Percentiles rank a stretch among this genome's conserved stretches.
Conservation (phyloP, 1,140 invertebrate species). For the Philotrypesis tridentata region DNA sequence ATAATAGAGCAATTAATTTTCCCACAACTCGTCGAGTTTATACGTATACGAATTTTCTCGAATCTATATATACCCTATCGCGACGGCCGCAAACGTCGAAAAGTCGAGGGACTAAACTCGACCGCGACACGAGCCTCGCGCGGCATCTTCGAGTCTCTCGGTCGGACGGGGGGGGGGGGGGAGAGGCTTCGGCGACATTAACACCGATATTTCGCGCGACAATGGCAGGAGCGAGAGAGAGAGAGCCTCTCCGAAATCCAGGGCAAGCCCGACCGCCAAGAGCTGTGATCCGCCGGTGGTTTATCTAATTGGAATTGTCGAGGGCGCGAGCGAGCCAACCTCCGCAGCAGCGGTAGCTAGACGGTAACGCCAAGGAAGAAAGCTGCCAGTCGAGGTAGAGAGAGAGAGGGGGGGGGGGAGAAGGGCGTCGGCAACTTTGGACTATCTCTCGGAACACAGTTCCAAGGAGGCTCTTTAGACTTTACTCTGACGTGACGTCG, state of each 20-base stretch:
- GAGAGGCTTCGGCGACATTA: conserved; percentile 51
- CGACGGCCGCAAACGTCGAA: no score
- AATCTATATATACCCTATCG: no score
- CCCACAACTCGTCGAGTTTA: not conserved
- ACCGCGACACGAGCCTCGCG: not conserved
- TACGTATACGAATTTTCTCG: no score
- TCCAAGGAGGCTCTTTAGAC: conserved; percentile 72
- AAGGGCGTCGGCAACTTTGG: conserved; percentile 65
- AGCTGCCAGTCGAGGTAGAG: conserved; percentile 49
- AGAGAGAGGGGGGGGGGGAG: no score
- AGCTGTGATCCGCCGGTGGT: conserved; percentile 68
- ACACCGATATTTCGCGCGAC: conserved; percentile 59
- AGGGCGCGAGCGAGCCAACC: conserved; percentile 49
- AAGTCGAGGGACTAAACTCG: conserved; percentile 7
- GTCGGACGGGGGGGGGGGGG: no score
- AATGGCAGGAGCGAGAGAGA: conserved; percentile 2
- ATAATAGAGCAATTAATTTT: not conserved
- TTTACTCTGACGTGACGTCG: conserved; percentile 71
- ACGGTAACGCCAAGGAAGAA: conserved; percentile 25
- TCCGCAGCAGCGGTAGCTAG: no score
- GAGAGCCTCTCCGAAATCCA: conserved; percentile 52
- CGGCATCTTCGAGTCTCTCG: not conserved
- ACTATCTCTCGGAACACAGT: conserved; percentile 71
- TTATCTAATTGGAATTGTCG: conserved; percentile 74
- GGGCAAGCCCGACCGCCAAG: conserved; percentile 65